phyloP scores from a whole-genome alignment of 53 echinoderm and acorn worm genomes.

The Astropecten irregularis region DNA sequence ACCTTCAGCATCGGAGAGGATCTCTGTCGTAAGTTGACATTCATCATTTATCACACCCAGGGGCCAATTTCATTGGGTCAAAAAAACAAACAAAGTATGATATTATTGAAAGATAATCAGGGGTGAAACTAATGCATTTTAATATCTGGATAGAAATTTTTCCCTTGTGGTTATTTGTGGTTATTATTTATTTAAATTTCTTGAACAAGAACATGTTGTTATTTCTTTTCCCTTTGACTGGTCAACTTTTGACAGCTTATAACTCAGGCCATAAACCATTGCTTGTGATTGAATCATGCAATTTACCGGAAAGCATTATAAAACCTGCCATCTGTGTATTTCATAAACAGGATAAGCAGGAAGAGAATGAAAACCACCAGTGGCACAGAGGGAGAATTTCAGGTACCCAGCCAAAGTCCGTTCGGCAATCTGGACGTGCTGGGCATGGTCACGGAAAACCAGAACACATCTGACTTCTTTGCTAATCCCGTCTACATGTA shows the following conservation, averaged over 20 bases:
- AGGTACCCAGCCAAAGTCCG: slow-evolving; percentile 1
- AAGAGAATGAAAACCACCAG: background rate
- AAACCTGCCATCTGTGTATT: background rate
- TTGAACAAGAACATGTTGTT: too few species aligned
- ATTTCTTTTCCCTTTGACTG: too few species aligned
- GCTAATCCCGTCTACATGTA: slow-evolving; percentile 46
- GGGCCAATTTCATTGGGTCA: too few species aligned
- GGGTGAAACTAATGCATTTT: too few species aligned
- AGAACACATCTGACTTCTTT: slow-evolving; percentile 19
- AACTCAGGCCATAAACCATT: background rate
- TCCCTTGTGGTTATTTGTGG: too few species aligned
- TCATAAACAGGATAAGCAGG: background rate
- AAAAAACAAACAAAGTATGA: too few species aligned
- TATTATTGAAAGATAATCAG: too few species aligned
- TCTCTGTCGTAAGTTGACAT: slow-evolving; percentile 36
- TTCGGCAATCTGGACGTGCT: slow-evolving; percentile 39
- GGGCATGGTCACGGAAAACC: background rate
- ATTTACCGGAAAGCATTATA: background rate
- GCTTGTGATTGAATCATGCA: background rate
- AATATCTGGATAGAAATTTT: too few species aligned
- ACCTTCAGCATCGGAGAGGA: slow-evolving; percentile 5
- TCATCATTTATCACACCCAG: too few species aligned
- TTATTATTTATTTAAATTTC: too few species aligned
- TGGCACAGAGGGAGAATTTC: slow-evolving; percentile 9
- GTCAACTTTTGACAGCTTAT: too few species aligned